Evolutionary conservation across 1,140 invertebrate genomes (phyloP).

Genomic region (Caerostris extrusa): DNA sequence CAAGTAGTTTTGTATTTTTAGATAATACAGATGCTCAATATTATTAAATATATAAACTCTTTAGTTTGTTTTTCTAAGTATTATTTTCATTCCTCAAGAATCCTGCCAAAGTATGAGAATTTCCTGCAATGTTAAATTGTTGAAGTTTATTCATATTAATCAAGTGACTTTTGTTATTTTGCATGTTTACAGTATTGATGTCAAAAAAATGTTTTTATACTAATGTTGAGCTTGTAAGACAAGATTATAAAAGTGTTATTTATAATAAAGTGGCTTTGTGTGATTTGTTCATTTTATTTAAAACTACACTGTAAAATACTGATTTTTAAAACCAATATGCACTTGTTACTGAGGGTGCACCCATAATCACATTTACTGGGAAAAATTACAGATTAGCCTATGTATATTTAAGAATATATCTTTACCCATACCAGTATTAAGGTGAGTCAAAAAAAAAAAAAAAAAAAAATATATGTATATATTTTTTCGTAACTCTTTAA

Average conservation of each 20-base stretch:
- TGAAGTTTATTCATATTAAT: not conserved
- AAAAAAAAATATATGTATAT: too few species aligned
- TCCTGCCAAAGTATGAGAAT: conserved; percentile 29
- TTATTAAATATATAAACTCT: not conserved
- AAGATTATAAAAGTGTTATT: conserved; percentile 26
- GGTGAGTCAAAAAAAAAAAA: too few species aligned
- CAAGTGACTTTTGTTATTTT: conserved; percentile 10
- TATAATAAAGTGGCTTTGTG: conserved; percentile 28
- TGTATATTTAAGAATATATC: too few species aligned
- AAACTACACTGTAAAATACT: too few species aligned
- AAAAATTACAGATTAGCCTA: too few species aligned
- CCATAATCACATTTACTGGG: too few species aligned
- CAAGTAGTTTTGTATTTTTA: too few species aligned
- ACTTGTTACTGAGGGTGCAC: too few species aligned
- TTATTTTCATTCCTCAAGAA: not conserved
- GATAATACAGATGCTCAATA: not conserved
- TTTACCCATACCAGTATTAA: too few species aligned
- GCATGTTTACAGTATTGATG: not conserved
- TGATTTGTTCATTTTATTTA: not conserved
- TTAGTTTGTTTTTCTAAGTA: not conserved
- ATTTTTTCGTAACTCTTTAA: too few species aligned
- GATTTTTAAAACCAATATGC: too few species aligned
- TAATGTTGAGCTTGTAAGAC: conserved; percentile 17
- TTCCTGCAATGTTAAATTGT: not conserved
- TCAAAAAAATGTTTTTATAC: conserved; percentile 26